A percentile compares a stretch with the other conserved stretches of the same genome.
Evolutionary conservation across 2,797 vertebrate species (phyloP).

Genomic region (Eospalax fontanierii): DNA sequence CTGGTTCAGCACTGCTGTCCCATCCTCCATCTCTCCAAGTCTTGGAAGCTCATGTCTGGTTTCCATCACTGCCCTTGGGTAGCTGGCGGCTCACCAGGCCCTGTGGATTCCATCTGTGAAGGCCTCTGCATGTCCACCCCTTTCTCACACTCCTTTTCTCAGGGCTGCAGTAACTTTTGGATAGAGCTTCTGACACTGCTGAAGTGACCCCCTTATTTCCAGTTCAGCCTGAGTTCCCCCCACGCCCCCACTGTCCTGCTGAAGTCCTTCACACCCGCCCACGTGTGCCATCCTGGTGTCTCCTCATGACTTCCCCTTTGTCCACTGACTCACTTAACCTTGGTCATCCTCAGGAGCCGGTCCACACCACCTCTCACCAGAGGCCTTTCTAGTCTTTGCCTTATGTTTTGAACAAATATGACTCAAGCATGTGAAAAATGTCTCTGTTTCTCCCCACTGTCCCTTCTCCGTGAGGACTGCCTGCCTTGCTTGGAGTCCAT

Average conservation of each 20-base stretch:
- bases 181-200: neutral
- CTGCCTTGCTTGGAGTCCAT: rapidly evolving
- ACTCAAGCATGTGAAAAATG: neutral
- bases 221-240: neutral
- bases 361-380: no score
- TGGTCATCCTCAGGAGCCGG: neutral
- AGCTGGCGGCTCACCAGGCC: neutral
- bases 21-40: neutral
- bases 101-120: no score
- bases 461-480: neutral
- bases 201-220: neutral
- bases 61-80: neutral
- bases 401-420: neutral
- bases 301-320: neutral
- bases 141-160: neutral
- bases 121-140: neutral
- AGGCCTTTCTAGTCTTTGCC: neutral
- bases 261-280: neutral
- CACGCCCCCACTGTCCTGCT: neutral
- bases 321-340: neutral
- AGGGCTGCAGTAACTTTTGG: neutral
- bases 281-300: neutral
- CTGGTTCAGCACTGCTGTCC: neutral
- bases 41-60: neutral
- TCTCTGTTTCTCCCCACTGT: neutral